Base-by-base conservation (phyloP, 2,113 vertebrate species). In the Prunella himalayana region DNA sequence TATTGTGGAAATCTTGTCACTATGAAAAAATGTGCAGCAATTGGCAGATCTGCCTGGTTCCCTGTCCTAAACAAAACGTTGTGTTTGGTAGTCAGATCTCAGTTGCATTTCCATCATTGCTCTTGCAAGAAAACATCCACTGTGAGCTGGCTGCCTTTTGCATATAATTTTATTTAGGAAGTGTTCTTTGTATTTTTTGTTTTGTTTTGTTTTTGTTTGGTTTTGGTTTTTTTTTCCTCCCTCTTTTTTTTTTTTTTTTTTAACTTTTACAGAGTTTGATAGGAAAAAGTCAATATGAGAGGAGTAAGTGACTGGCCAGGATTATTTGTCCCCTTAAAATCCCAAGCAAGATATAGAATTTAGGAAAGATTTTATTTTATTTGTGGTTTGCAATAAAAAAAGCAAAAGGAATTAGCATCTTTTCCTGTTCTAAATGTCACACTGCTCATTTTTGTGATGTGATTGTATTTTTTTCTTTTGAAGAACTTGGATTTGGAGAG, bases 1-100 rank as follows among this genome's bases (percentile, higher is more conserved):
- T 97, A 96, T 97, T 97, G 92, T 97, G 96, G 94, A 96, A 95
- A 96, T 92, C 95, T 97, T 97, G 90, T 96, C 84, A 92, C 87
- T 92, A 88, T 95, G 87, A 93, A 97, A 95, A 97, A 97, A 97
- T 94, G 65, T 97, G 94, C 97, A 94, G 95, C 81, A 96, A 92
- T 96, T 96, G 94, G 71, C 93, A 94, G 94, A 88, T 96, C 89
- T 47, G 44, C 69, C 94, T 91, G 69, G 54, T 94, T 96, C 89
- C 65, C 68, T 84, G 95, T 95, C 94, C 97, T 96, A 86, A 95
- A 91, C 89, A 95, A 97, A 96, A 97, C 65, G 45, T n/a, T 56
- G 21, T 56, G 39, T 64, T 82, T 86, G 82, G 71, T 77, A 92
- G 70, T 86, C 84, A 82, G 80, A 39, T n/a, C 65, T 65, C 63